Evolutionary conservation across 2,797 vertebrate species (phyloP).

Genomic region (Ptychobarbus kaznakovi): DNA sequence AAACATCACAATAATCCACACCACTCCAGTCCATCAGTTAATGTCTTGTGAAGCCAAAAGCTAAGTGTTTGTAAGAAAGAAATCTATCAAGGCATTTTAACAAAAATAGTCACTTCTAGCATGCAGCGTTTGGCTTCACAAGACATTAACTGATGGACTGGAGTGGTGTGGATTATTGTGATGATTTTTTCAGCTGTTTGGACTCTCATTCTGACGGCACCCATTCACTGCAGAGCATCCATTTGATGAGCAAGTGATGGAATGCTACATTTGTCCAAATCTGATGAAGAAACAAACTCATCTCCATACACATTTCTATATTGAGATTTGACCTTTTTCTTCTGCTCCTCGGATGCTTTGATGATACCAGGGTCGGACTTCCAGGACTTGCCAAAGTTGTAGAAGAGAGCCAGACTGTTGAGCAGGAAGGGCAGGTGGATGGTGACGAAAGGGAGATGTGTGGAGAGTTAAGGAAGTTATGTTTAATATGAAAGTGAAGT

Average conservation of each 20-base stretch:
- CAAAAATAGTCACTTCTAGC: background rate
- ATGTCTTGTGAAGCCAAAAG: background rate
- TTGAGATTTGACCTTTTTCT: constrained; percentile 90
- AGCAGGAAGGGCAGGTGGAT: constrained; percentile 96
- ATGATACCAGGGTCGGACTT: constrained; percentile 98
- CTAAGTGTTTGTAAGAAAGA: background rate
- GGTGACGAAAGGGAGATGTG: constrained; percentile 94
- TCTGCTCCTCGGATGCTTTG: constrained; percentile 98
- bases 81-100: background rate
- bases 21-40: background rate
- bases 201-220: background rate
- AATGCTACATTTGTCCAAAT: background rate
- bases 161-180: background rate
- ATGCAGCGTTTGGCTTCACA: background rate
- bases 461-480: constrained; percentile 46
- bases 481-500: background rate
- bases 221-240: background rate
- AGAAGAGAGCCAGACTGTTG: constrained; percentile 89
- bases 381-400: constrained; percentile 99
- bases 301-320: background rate
- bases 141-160: background rate
- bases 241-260: background rate
- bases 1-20: background rate
- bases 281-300: background rate
- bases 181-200: background rate